Conservation (phyloP, 2,113 vertebrate species). For the Nematolebias whitei region DNA sequence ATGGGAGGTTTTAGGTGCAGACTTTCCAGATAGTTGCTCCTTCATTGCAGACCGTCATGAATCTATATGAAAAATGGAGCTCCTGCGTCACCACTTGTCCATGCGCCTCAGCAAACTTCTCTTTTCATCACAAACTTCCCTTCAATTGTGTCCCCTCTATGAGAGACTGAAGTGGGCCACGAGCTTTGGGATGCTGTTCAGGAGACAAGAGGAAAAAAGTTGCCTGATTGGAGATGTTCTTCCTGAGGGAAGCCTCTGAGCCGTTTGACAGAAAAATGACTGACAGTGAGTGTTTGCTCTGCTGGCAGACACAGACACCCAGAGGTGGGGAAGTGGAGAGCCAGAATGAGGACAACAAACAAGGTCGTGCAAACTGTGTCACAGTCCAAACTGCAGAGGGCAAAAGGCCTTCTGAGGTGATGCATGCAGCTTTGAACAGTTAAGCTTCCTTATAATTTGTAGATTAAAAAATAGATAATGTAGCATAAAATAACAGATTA, state of each 20-base stretch:
- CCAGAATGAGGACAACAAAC: conserved; percentile 57
- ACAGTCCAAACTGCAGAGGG: conserved; percentile 31
- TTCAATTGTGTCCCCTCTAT: conserved; percentile 33
- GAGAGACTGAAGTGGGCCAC: conserved; percentile 50
- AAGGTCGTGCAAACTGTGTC: conserved; percentile 68
- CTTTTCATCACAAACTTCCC: conserved; percentile 32
- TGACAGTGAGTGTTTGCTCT: conserved; percentile 65
- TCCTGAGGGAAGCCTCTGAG: conserved; percentile 42
- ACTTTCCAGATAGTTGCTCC: conserved; percentile 33
- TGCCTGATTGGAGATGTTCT: conserved; percentile 50
- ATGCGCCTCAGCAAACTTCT: conserved; percentile 37
- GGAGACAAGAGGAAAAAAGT: conserved; percentile 20
- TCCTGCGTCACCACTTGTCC: conserved; percentile 42
- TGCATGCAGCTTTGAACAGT: not conserved
- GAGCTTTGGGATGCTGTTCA: conserved; percentile 27
- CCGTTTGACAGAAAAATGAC: conserved; percentile 55
- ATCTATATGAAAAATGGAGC: conserved; percentile 33
- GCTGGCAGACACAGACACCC: conserved; percentile 60
- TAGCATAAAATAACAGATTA: not conserved
- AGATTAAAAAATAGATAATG: not conserved
- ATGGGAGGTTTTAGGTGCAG: conserved; percentile 7
- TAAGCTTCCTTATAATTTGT: not conserved
- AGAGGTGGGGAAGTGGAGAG: conserved; percentile 57
- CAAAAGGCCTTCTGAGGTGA: conserved; percentile 42
- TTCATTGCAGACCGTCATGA: conserved; percentile 13